Conservation (phyloP, 2,113 vertebrate species). For the Drymodes brunneopygia region DNA sequence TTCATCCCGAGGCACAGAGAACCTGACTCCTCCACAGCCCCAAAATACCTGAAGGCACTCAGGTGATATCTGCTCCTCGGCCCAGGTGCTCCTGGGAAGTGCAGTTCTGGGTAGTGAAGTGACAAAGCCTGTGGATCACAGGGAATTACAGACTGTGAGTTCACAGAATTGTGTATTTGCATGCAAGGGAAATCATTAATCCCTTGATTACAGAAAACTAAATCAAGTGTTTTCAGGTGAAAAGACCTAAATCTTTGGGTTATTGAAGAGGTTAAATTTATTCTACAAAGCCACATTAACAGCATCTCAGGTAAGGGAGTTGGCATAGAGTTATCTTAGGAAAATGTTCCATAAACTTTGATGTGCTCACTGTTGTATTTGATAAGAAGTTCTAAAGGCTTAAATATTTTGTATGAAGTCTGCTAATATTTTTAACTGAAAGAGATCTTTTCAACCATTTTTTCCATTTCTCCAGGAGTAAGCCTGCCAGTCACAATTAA, state of each 20-base stretch:
- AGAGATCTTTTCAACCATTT: neutral
- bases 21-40: accelerated
- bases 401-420: neutral
- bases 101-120: neutral
- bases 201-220: neutral
- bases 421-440: constrained; percentile 10
- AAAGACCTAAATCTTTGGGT: neutral
- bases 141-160: neutral
- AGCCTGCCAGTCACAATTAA: neutral
- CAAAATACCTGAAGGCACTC: neutral
- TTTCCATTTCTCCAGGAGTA: neutral
- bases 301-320: neutral
- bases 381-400: neutral
- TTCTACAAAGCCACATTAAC: neutral
- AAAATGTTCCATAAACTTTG: neutral
- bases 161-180: neutral
- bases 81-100: neutral
- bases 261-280: neutral
- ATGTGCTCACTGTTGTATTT: neutral
- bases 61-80: neutral
- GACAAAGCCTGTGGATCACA: neutral
- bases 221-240: neutral
- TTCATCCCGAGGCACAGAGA: accelerated
- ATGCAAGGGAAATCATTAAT: neutral
- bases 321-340: neutral